Evolutionary conservation across 2,888 invertebrate genomes (phyloP), one percentile per base, ranked within the genome.

Genomic region (Philereme transversata): DNA sequence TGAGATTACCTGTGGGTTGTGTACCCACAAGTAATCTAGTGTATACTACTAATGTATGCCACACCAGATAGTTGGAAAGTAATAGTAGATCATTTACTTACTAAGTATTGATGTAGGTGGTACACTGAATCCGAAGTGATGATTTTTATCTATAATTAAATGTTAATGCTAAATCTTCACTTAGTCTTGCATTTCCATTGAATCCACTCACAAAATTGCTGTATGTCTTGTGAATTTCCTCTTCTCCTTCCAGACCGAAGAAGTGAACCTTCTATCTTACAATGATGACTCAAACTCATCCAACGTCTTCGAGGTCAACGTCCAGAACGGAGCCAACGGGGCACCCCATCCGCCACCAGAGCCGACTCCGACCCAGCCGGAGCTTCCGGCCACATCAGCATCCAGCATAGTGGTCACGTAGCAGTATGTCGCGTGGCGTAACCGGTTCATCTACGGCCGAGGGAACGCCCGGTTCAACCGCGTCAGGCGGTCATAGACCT

Each of bases 211-310:
- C 7, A 40, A 48, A 52, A 45, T 48, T 36, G 48, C 45, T 41
- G 41, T 47, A 51, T 54, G 41, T 57, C 50, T 56, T 38, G 49
- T 52, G 43, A 54, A 48, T 38, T 59, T 48, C 45, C 53, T 48
- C 4, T 50, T 53, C 51, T 52, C n/a, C 1, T 75, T 69, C 36
- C 88, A 92, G 91, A 82, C 84, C 49, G 92, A 92, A 33, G 91
- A 92, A 71, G 87, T 87, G 3, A 87, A 83, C 77, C 64, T 90
- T 35, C 73, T 92, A 0, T 88, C 89, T 0, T 90, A 81, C 86
- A 92, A 90, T 68, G 92, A 92, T 8, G 91, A 92, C 75, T 92
- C 92, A 3, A 91, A 92, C 77, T 90, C 91, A 0, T 90, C 90
- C 0, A 87, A 88, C 73, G 66, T 90, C 69, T 89, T 82, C 71